phyloP scores from a whole-genome alignment of 2,113 vertebrate species.

The Aptenodytes patagonicus region DNA sequence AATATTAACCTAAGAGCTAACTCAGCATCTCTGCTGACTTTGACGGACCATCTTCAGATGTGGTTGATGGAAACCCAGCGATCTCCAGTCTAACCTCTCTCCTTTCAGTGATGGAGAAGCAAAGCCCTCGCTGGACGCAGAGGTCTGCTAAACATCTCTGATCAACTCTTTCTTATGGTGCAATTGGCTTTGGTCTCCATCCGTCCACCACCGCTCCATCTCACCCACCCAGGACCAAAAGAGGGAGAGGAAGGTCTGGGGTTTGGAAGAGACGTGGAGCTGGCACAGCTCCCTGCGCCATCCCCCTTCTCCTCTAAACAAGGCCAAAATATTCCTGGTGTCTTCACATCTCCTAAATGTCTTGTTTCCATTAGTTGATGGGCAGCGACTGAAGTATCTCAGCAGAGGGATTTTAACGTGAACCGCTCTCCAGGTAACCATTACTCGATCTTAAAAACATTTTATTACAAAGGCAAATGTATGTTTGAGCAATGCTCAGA shows the following conservation, averaged over 20 bases:
- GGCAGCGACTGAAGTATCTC: conserved; percentile 62
- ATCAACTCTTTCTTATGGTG: neutral
- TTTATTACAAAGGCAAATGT: conserved; percentile 63
- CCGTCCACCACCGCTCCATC: neutral
- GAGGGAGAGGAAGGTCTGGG: neutral
- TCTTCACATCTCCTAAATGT: neutral
- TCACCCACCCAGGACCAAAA: neutral
- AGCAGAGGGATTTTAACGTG: conserved; percentile 45
- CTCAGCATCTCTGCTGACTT: rapidly evolving
- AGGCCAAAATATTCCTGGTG: neutral
- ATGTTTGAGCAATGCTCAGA: conserved; percentile 61
- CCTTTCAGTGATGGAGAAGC: neutral
- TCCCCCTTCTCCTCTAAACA: neutral
- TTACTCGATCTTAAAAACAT: conserved; percentile 65
- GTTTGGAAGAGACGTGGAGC: neutral
- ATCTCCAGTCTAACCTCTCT: neutral
- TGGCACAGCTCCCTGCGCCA: neutral
- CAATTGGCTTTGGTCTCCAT: neutral
- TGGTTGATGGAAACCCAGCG: neutral
- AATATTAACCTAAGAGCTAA: neutral
- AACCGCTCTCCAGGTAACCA: conserved; percentile 67
- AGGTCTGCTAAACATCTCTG: neutral
- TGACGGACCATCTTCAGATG: neutral
- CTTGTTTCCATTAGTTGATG: conserved; percentile 10
- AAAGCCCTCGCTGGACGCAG: neutral